Base-by-base conservation (phyloP, 2,888 invertebrate genomes). In the Drosophila villosipedis region DNA sequence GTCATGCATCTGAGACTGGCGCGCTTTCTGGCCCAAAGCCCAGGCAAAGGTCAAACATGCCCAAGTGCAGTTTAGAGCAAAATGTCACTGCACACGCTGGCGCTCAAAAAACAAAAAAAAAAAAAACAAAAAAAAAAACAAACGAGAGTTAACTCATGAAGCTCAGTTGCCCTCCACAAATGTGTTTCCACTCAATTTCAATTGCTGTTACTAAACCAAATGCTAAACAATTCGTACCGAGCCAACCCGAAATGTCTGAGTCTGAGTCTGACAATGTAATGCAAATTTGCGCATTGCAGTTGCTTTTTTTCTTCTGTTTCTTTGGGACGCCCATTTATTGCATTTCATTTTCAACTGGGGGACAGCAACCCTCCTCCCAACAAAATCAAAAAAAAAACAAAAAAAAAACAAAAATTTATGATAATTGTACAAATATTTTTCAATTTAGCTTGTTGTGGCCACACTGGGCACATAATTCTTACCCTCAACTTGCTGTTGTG, bases 41-140 rank as follows among this genome's bases (percentile, higher is more conserved):
- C 47, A 50, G 61, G 50, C 90, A 86, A 86, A 86, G 85, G 85
- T 86, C 90, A 90, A 90, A 85, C 84, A 77, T 84, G 89, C 70
- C 80, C 70, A 73, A 86, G 73, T 83, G 87, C 81, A 80, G 70
- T 73, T 80, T 74, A 76, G 79, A 65, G 73, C 78, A 73, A 90
- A 85, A 85, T 85, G 84, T 85, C 84, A 85, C 75, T 87, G 90
- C 84, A 87, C 90, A 85, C 88, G 84, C 84, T 75, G 85, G 49
- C 90, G 87, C 86, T 83, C 78, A 66, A 59, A 57, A 49, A 43
- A 19, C 2, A 47, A 3, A 22, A 43, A 3, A 6, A 43, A 0
- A 12, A 22, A 6, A 1, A 43, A 0, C 6, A 22, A 6, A 1
- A 1, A 6, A 43, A 22, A 16, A 47, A 65, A 57, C 43, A 35